Conservation (phyloP, 2,888 invertebrate species). For the Parasteatoda lunata region DNA sequence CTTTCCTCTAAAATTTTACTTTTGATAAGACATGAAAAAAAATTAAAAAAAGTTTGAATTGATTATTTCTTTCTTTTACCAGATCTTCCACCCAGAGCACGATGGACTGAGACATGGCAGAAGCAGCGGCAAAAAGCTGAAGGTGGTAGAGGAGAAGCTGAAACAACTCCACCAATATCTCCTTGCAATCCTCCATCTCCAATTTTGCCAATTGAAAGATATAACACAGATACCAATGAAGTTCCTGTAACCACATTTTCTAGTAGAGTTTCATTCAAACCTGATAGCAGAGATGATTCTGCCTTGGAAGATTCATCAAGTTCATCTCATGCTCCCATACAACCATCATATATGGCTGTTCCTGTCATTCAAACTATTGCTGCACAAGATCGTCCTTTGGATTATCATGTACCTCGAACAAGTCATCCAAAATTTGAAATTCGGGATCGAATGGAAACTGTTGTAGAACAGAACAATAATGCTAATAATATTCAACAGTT, state of each 20-base stretch:
- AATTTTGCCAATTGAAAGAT: constrained; percentile 5
- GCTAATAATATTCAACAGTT: neutral
- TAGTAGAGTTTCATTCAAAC: neutral
- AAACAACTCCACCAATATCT: constrained; percentile 57
- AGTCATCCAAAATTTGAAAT: constrained; percentile 15
- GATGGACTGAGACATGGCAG: constrained; percentile 61
- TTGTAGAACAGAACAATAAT: neutral
- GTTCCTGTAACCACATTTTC: neutral
- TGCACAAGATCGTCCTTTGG: constrained; percentile 43
- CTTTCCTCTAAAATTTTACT: no score
- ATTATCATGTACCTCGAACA: constrained; percentile 51
- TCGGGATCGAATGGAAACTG: neutral
- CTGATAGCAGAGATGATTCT: constrained; percentile 5
- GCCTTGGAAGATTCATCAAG: constrained; percentile 48
- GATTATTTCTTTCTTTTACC: constrained; percentile 2
- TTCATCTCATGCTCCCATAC: constrained; percentile 36
- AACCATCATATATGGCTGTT: constrained; percentile 59
- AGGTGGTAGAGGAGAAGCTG: constrained; percentile 60
- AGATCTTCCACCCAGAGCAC: constrained; percentile 53
- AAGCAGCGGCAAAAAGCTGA: constrained; percentile 43
- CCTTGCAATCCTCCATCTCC: constrained; percentile 51
- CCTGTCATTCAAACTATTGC: constrained; percentile 53
- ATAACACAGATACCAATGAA: neutral
- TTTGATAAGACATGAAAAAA: no score
- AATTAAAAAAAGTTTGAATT: no score